A percentile compares a stretch with the other conserved stretches of the same genome.
These are phyloP conservation scores for Sternotherus odoratus DNA, from an alignment of 2,797 vertebrate genomes.

Conservation along the genomic window DNA sequence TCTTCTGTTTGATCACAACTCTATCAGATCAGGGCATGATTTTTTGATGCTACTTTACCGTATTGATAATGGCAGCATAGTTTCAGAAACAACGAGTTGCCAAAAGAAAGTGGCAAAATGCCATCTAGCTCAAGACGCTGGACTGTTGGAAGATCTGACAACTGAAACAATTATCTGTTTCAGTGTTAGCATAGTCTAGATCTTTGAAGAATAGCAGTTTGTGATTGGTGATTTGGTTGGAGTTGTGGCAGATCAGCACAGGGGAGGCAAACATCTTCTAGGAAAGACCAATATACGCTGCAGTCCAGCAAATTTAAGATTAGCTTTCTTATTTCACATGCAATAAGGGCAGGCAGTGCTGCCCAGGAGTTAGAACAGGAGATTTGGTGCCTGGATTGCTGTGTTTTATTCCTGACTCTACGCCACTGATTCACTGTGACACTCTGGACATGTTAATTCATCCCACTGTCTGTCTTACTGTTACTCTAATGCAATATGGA, in stretches of 20 bases:
- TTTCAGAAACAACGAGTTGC: not conserved
- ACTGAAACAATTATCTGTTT: not conserved
- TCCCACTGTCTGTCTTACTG: not conserved
- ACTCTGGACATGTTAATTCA: not conserved
- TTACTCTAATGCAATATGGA: not conserved
- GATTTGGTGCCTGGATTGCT: not conserved
- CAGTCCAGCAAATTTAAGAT: not conserved
- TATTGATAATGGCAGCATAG: not conserved
- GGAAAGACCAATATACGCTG: not conserved
- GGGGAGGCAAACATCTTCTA: not conserved
- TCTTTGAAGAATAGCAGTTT: not conserved
- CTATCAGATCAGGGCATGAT: not conserved
- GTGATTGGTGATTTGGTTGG: not conserved
- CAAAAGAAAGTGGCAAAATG: not conserved
- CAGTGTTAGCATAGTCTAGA: not conserved
- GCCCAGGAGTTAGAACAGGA: not conserved
- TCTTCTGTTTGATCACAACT: not conserved
- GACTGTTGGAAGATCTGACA: not conserved
- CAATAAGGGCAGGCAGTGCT: not conserved
- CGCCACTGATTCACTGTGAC: not conserved
- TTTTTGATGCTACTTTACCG: rapidly evolving
- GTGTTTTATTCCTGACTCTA: not conserved
- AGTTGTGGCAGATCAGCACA: not conserved
- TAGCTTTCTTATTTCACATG: not conserved
- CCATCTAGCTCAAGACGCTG: not conserved